phyloP scores from a whole-genome alignment of 1,140 invertebrate genomes.

The Ruditapes philippinarum region DNA sequence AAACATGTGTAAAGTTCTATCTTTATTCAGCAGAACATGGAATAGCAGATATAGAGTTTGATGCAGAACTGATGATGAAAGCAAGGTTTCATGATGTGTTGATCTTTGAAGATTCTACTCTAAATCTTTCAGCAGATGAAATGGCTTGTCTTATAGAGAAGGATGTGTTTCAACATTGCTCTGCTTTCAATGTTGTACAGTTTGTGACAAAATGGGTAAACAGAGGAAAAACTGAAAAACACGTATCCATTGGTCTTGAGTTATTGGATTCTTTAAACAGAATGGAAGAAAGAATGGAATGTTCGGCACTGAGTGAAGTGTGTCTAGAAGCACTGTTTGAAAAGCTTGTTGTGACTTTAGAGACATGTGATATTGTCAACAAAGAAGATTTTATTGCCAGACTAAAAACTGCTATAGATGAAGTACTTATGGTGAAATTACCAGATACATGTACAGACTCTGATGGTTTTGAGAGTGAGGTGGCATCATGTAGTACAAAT shows the following conservation, averaged over 20 bases:
- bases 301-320: constrained; percentile 36
- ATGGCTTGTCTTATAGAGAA: constrained; percentile 28
- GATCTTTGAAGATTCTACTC: constrained; percentile 47
- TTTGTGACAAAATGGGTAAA: constrained; percentile 52
- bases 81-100: constrained; percentile 50
- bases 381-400: constrained; percentile 33
- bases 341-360: not conserved
- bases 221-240: constrained; percentile 32
- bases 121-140: constrained; percentile 39
- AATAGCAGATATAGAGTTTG: constrained; percentile 8
- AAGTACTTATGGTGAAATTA: not conserved
- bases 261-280: constrained; percentile 15
- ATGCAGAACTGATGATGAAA: constrained; percentile 43
- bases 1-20: constrained; percentile 52
- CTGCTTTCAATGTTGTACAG: constrained; percentile 15
- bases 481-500: not conserved
- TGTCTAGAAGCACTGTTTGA: constrained; percentile 21
- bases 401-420: not conserved
- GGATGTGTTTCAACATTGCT: constrained; percentile 38
- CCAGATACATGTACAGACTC: not conserved
- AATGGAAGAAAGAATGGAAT: not conserved
- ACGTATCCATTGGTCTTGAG: constrained; percentile 25
- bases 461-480: not conserved
- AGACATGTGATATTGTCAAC: constrained; percentile 14
- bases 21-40: constrained; percentile 54